These are phyloP conservation scores for Saimiri boliviensis DNA, from an alignment of 2,113 vertebrate genomes.

Conservation along the genomic window DNA sequence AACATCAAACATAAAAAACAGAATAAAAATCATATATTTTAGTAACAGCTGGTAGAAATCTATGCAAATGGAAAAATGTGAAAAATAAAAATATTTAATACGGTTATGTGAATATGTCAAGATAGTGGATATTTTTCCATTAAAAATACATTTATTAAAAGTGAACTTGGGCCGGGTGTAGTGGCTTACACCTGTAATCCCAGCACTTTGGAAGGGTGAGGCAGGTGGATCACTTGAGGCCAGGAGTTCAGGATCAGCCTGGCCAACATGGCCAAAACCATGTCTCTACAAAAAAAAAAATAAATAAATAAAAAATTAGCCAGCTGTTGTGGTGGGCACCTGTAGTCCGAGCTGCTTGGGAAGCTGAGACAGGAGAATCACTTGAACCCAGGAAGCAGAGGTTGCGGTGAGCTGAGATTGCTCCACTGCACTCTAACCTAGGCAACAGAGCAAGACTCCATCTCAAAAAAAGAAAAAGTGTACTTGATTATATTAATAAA, in stretches of 20 bases:
- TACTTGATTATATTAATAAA: constrained; percentile 6
- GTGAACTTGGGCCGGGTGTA: not conserved
- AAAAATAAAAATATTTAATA: not conserved
- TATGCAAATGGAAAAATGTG: not conserved
- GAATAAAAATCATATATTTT: not conserved
- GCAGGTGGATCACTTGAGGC: not conserved
- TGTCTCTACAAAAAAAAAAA: not conserved
- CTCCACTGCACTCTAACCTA: not conserved
- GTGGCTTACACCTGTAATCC: not conserved
- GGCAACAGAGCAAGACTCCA: not conserved
- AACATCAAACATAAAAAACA: not conserved
- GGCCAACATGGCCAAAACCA: not conserved
- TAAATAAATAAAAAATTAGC: not conserved
- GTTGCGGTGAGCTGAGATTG: no score
- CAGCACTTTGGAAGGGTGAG: not conserved
- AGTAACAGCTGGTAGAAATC: not conserved
- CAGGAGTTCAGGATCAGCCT: not conserved
- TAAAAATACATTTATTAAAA: constrained; percentile 8
- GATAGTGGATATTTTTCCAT: not conserved
- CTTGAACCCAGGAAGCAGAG: not conserved
- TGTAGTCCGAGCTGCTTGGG: not conserved
- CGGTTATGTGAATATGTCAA: not conserved
- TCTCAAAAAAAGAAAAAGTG: not conserved
- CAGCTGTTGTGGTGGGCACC: not conserved
- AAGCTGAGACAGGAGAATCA: not conserved